Percentiles rank a stretch among this genome's conserved stretches.
Evolutionary conservation across 2,113 vertebrate genomes (phyloP).

Genomic region (Cyrtonyx montezumae): DNA sequence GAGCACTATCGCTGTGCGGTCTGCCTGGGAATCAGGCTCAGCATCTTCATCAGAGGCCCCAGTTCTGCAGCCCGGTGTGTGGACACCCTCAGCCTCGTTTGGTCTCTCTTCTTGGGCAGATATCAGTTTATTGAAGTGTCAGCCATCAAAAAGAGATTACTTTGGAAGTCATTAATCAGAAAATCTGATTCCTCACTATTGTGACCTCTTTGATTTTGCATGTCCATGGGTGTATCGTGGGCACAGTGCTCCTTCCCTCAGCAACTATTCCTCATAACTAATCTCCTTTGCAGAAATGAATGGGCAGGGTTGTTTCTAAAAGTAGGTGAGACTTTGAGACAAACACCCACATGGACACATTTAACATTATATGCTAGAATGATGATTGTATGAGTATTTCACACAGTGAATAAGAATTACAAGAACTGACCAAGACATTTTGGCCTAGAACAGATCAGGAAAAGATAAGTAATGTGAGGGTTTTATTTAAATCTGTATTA

Average conservation of each 20-base stretch:
- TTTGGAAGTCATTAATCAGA: neutral
- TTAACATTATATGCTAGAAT: neutral
- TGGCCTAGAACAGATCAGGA: neutral
- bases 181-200: neutral
- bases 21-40: neutral
- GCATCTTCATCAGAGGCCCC: neutral
- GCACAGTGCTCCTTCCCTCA: neutral
- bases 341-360: fast-evolving
- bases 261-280: neutral
- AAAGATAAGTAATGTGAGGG: neutral
- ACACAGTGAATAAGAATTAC: neutral
- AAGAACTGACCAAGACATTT: neutral
- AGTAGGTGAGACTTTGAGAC: neutral
- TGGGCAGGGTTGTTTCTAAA: neutral
- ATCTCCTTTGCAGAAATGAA: neutral
- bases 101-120: neutral
- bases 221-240: neutral
- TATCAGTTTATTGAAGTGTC: neutral
- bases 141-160: neutral
- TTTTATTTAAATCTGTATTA: neutral
- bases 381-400: neutral
- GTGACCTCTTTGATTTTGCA: neutral
- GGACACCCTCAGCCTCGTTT: neutral
- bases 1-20: neutral
- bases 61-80: neutral